Evolutionary conservation across 2,113 vertebrate genomes (phyloP).

Genomic region (Alouatta palliata): DNA sequence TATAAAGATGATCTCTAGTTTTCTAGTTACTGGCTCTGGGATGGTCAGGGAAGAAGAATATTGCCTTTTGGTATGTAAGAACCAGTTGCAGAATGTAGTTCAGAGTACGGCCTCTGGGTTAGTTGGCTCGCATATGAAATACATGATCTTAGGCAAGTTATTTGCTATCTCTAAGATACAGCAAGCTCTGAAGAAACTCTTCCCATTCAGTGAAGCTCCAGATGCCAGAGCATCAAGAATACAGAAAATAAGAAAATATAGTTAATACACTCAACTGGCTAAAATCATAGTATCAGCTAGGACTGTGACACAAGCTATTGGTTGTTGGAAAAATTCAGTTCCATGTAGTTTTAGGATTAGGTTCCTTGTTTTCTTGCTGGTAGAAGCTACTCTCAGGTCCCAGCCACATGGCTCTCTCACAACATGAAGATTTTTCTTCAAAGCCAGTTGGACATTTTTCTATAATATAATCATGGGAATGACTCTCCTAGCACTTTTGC

Average conservation of each 20-base stretch:
- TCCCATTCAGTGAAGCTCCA: background rate
- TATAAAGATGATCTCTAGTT: background rate
- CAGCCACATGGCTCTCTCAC: background rate
- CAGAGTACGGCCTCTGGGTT: background rate
- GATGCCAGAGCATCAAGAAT: background rate
- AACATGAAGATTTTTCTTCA: conserved; percentile 11
- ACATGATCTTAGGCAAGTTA: background rate
- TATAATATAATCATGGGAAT: background rate
- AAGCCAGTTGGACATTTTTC: background rate
- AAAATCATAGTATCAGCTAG: conserved; percentile 4
- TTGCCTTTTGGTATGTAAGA: background rate
- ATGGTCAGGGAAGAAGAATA: background rate
- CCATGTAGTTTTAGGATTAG: background rate
- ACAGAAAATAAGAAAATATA: conserved; percentile 14
- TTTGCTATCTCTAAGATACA: conserved; percentile 25
- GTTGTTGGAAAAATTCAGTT: background rate
- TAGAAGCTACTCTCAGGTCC: background rate
- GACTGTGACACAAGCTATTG: background rate
- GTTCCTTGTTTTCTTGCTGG: background rate
- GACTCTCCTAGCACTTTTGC: background rate
- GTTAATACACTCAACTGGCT: background rate
- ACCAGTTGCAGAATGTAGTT: background rate
- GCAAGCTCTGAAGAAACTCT: background rate
- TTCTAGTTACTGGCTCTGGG: background rate
- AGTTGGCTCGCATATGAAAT: background rate